A percentile compares a stretch with the other conserved stretches of the same genome.
Evolutionary conservation across 2,888 invertebrate species (phyloP).

Genomic region (Lamellibrachia satsuma): DNA sequence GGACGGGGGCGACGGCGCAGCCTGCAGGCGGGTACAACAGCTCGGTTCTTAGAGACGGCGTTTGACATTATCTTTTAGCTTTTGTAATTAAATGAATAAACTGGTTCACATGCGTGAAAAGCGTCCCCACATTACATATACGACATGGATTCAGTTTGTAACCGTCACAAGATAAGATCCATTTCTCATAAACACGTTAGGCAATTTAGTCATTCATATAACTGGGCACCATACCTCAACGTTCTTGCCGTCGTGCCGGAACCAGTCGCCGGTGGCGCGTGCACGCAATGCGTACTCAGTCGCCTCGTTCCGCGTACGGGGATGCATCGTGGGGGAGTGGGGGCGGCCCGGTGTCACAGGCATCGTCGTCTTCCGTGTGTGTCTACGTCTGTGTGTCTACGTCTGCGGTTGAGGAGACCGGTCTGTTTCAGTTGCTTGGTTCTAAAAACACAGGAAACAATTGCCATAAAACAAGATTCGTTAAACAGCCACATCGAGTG

Average conservation of each 20-base stretch:
- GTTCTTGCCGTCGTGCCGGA: slow-evolving; percentile 44
- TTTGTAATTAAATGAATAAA: too few species aligned
- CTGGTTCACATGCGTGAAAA: too few species aligned
- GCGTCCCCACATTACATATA: too few species aligned
- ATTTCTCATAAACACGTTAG: neutral
- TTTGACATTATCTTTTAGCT: neutral
- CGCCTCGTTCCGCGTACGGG: slow-evolving; percentile 41
- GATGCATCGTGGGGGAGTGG: slow-evolving; percentile 36
- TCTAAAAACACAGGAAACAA: neutral
- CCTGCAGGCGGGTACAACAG: neutral
- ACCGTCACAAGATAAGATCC: too few species aligned
- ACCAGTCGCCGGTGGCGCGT: slow-evolving; percentile 41
- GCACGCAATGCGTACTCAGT: slow-evolving; percentile 39
- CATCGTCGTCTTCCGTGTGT: neutral
- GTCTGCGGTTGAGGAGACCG: neutral
- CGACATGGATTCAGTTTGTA: too few species aligned
- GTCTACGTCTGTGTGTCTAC: neutral
- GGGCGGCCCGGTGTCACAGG: slow-evolving; percentile 38
- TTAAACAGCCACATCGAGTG: neutral
- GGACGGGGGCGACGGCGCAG: neutral
- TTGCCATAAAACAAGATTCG: neutral
- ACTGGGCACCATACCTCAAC: slow-evolving; percentile 31
- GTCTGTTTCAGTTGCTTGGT: neutral
- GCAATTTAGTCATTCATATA: neutral
- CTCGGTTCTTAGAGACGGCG: neutral